Conservation (phyloP, 2,797 vertebrate genomes). For the Rousettus madagascariensis region DNA sequence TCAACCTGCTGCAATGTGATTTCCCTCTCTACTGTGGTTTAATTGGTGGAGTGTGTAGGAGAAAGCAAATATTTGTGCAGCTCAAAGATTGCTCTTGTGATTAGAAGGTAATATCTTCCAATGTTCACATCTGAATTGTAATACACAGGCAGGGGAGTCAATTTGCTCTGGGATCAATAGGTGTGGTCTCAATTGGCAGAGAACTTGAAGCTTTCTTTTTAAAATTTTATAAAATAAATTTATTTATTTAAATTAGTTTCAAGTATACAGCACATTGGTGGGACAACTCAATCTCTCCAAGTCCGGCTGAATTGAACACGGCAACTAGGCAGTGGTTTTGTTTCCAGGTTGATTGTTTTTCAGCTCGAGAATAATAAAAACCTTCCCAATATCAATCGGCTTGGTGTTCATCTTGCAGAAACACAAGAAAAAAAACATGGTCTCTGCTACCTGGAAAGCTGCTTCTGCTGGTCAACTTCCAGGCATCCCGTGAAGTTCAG, state of each 20-base stretch:
- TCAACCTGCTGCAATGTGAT: slow-evolving; percentile 58
- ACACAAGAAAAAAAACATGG: background rate
- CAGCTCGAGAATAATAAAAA: background rate
- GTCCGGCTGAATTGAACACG: background rate
- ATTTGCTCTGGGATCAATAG: slow-evolving; percentile 28
- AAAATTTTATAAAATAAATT: no score
- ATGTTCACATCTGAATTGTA: slow-evolving; percentile 60
- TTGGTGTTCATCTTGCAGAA: background rate
- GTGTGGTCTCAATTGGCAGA: background rate
- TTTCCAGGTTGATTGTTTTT: background rate
- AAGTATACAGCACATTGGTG: no score
- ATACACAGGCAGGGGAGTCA: slow-evolving; percentile 36
- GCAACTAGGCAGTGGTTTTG: background rate
- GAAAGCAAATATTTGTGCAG: slow-evolving; percentile 80
- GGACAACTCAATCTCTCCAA: background rate
- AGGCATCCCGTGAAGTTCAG: background rate
- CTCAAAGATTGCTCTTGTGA: slow-evolving; percentile 70
- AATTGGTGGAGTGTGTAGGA: slow-evolving; percentile 74
- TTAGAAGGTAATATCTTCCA: slow-evolving; percentile 73
- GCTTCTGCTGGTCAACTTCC: background rate
- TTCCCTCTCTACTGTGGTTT: slow-evolving; percentile 64
- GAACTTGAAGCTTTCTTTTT: background rate
- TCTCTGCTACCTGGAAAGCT: background rate
- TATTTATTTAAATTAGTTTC: no score
- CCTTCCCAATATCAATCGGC: background rate